A percentile compares a stretch with the other conserved stretches of the same genome.
Conservation (phyloP, 2,797 vertebrate species). For the Peromyscus eremicus region DNA sequence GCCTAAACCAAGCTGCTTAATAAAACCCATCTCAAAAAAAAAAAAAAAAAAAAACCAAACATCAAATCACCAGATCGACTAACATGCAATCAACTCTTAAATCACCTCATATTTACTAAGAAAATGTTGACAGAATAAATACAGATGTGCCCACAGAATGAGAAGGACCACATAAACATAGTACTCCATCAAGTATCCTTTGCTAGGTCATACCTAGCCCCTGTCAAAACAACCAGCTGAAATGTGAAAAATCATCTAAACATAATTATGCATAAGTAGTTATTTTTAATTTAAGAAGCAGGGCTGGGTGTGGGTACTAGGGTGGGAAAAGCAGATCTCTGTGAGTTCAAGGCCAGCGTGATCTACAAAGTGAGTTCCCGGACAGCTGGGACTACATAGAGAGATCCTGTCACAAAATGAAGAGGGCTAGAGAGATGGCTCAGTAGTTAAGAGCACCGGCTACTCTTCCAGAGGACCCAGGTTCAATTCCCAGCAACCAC, state of each 20-base stretch:
- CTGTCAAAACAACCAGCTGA: neutral
- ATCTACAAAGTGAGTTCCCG: neutral
- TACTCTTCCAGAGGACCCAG: neutral
- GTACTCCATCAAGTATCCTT: neutral
- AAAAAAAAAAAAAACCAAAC: no score
- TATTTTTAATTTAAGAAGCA: constrained; percentile 21
- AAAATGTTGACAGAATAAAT: constrained; percentile 68
- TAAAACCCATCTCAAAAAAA: neutral
- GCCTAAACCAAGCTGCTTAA: neutral
- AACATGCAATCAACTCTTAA: constrained; percentile 18
- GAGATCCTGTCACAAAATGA: neutral
- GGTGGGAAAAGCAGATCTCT: neutral
- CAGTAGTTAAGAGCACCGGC: neutral
- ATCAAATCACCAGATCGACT: constrained; percentile 14
- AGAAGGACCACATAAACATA: neutral
- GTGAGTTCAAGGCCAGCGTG: neutral
- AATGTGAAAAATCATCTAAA: neutral
- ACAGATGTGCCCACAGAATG: constrained; percentile 31
- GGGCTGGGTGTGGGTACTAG: neutral
- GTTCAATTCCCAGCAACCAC: neutral
- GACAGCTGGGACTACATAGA: neutral
- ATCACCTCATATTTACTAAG: neutral
- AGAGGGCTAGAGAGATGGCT: neutral
- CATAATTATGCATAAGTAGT: neutral
- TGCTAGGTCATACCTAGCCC: neutral